Evolutionary conservation across 2,113 vertebrate species (phyloP).

Genomic region (Pantherophis guttatus): DNA sequence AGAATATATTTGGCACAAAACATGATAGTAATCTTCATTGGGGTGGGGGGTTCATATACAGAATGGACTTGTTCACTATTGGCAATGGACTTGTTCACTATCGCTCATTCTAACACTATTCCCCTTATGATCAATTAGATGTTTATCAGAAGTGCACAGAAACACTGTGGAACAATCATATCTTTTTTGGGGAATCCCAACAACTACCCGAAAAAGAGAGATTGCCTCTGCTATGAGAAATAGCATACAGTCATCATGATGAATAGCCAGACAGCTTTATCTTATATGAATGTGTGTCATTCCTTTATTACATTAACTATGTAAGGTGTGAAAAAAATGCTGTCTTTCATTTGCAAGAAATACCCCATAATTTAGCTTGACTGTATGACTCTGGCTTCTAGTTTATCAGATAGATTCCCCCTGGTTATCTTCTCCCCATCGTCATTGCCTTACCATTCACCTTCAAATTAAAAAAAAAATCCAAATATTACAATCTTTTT

Average conservation of each 20-base stretch:
- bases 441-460: neutral
- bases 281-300: neutral
- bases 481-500: neutral
- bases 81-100: neutral
- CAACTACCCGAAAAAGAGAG: neutral
- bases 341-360: neutral
- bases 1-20: neutral
- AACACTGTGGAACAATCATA: neutral
- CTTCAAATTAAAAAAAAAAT: neutral
- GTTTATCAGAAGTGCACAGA: neutral
- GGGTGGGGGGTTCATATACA: neutral
- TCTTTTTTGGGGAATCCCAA: neutral
- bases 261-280: neutral
- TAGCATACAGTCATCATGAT: neutral
- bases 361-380: neutral
- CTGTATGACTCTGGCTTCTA: neutral
- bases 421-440: neutral
- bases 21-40: neutral
- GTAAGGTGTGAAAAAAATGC: neutral
- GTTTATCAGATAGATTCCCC: neutral
- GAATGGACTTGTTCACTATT: neutral
- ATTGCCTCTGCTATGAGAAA: neutral
- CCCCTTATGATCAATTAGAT: rapidly evolving
- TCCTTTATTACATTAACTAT: neutral
- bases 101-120: neutral